Base-by-base conservation (phyloP, 2,888 invertebrate species). In the Macaria notata region DNA sequence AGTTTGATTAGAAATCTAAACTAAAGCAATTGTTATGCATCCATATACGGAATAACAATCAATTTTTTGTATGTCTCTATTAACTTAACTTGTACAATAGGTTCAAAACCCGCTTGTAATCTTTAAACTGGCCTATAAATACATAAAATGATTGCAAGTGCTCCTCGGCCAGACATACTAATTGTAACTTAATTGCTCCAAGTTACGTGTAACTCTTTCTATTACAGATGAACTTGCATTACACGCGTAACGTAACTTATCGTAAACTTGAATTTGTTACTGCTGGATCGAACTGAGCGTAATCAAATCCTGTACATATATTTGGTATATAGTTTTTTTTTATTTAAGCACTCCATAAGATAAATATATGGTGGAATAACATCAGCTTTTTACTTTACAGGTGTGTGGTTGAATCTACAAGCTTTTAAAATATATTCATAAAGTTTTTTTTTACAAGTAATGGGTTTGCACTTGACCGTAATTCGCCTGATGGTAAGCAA, bases 161-260 rank as follows among this genome's bases (percentile, higher is more conserved):
- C 8, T 47, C 30, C 9, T 48, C 39, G 47, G 38, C 33, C 9
- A 48, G 29, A 48, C 7, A 33, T 4, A 49, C 19, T 49, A 49
- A 54, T 45, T 44, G 31, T 46, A 49, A 42, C 4, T 42, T 49
- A 49, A 56, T 50, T 50, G 33, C 42, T n/a, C 3, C 8, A 8
- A 41, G 33, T 56, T 56, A 50, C 55, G 46, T 46, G 42, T 47
- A 9, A 8, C 41, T 46, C 38, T 45, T 41, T 48, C 56, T 57
- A 31, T 57, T 52, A 52, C 52, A 39, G 56, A 39, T 57, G 49
- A 57, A 57, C 49, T 57, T 53, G 46, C 33, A 44, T 19, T 44
- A 31, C 38, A 31, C 30, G 29, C 2, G 8, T 4, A 5, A 30
- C 42, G 45, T 53, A 53, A 53, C 49, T 49, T 42, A 48, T 49